Percentiles rank a stretch among this genome's conserved stretches.
These are phyloP conservation scores for Hycleus cichorii DNA, from an alignment of 1,140 invertebrate species.

Conservation along the genomic window DNA sequence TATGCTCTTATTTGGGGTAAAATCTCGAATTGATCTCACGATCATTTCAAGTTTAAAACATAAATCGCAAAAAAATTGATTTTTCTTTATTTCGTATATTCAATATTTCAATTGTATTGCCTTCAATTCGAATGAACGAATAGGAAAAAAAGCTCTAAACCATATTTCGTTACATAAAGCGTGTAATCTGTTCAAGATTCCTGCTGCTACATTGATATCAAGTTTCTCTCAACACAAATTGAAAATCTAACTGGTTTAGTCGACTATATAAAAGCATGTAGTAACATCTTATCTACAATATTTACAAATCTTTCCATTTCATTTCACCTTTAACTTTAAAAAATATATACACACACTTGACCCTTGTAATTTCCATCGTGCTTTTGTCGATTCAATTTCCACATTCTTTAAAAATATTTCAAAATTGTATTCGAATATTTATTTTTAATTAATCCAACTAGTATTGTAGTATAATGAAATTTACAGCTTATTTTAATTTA, in stretches of 20 bases:
- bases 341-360: conserved; percentile 13
- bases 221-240: conserved; percentile 28
- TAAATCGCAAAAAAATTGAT: too few species aligned
- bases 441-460: background rate
- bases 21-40: too few species aligned
- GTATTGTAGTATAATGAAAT: background rate
- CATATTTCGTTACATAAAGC: conserved; percentile 16
- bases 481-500: too few species aligned
- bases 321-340: conserved; percentile 17
- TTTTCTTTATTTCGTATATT: too few species aligned
- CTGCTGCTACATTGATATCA: conserved; percentile 18
- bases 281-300: conserved; percentile 27
- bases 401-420: background rate
- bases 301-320: conserved; percentile 26
- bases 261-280: conserved; percentile 26
- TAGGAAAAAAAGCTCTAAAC: background rate
- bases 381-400: background rate
- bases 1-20: too few species aligned
- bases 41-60: too few species aligned
- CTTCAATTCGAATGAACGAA: too few species aligned
- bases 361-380: background rate
- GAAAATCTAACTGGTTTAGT: conserved; percentile 29
- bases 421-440: background rate
- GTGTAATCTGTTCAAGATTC: conserved; percentile 15
- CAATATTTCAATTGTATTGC: too few species aligned